Evolutionary conservation across 2,797 vertebrate genomes (phyloP).

Genomic region (Crenuchus spilurus): DNA sequence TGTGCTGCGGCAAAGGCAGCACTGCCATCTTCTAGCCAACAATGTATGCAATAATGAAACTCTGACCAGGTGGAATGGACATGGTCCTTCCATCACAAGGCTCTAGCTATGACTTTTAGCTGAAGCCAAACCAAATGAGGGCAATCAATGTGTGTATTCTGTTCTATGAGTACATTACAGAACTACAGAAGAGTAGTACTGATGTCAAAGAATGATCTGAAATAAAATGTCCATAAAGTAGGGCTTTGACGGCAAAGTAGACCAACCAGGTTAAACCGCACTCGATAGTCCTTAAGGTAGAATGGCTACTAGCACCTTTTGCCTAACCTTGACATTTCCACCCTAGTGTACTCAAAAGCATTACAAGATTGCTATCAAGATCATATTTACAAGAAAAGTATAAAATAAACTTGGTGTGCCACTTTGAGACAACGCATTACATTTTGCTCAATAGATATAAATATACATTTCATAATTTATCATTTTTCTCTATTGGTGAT

Average conservation of each 20-base stretch:
- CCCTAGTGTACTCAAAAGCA: constrained; percentile 63
- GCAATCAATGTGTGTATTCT: not conserved
- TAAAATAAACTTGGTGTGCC: constrained; percentile 73
- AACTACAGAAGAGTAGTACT: not conserved
- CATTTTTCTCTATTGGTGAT: constrained; percentile 59
- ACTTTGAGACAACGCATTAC: constrained; percentile 63
- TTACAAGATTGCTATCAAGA: constrained; percentile 69
- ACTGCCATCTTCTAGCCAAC: constrained; percentile 2
- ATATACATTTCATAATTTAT: constrained; percentile 71
- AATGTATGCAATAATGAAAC: constrained; percentile 4
- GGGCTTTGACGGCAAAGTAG: constrained; percentile 55
- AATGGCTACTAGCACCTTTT: constrained; percentile 75
- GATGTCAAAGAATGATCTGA: constrained; percentile 1
- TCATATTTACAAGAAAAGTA: constrained; percentile 71
- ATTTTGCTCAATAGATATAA: constrained; percentile 66
- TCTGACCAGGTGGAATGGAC: constrained; percentile 4
- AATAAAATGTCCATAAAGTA: constrained; percentile 47
- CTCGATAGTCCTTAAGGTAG: constrained; percentile 70
- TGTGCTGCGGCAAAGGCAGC: not conserved
- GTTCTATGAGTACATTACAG: constrained; percentile 1
- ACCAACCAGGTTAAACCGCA: constrained; percentile 58
- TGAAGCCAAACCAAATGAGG: not conserved
- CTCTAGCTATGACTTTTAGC: not conserved
- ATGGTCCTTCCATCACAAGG: not conserved
- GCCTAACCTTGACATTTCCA: constrained; percentile 54